Base-by-base conservation (phyloP, 2,797 vertebrate genomes). In the Sebastes diploproa region DNA sequence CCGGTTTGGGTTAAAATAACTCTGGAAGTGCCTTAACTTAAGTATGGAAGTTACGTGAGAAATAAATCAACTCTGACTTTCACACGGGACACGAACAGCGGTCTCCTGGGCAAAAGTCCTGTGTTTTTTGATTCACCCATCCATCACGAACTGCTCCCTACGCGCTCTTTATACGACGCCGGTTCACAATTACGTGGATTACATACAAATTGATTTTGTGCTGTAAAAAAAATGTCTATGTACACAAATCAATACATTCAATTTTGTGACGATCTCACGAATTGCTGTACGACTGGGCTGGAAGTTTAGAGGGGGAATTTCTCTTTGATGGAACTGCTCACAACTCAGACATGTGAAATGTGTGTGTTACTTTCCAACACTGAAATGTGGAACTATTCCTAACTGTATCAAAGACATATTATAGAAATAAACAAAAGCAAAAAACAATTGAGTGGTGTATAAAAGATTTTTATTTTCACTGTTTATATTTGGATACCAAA, bases 381-480 rank as follows among this genome's bases (percentile, higher is more conserved):
- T 42, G 38, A 42, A 42, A 42, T 42, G 38, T 42, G 38, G 38
- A 42, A 42, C 38, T 42, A 42, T 42, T 42, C 38, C 13, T 42
- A 42, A 42, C 46, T 52, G 29, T 59, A 32, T 54, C 8, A 27
- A 9, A 7, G 9, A 3, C 16, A 11, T 7, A 38, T 16, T 3
- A 30, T 8, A 32, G 30, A 75, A 34, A 63, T 7, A 62, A 63
- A 72, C 54, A 2, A 59, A 56, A 64, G 14, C 52, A 58, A 2
- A 1, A 27, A 29, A 34, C 2, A 55, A 3, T 46, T 72, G 6
- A 74, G 7, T 61, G 4, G 3, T 29, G 6, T 52, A 36, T 25
- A 56, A 16, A 59, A 38, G 4, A 5, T 56, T 46, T 75, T 80
- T 80, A 82, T 80, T 85, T 59, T 7, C 5, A 20, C 2, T n/a